Percentiles rank a stretch among this genome's conserved stretches.
phyloP scores from a whole-genome alignment of 2,888 invertebrate genomes.

The Oligia fasciuncula region DNA sequence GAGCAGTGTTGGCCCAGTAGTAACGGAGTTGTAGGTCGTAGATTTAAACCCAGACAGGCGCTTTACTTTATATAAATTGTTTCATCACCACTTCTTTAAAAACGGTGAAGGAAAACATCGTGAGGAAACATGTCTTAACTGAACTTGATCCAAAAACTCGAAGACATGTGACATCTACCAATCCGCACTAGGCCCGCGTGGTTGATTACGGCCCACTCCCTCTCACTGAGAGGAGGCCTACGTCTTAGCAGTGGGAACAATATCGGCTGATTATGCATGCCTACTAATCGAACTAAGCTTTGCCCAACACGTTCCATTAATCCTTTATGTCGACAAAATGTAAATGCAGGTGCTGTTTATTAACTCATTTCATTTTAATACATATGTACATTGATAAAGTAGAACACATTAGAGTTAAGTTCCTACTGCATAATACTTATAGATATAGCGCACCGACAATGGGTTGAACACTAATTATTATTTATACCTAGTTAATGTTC shows the following conservation, averaged over 20 bases:
- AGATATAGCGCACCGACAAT: background rate
- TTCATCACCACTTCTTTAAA: background rate
- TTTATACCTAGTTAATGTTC: background rate
- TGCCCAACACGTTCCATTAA: background rate
- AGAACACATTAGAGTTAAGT: background rate
- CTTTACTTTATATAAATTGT: no score
- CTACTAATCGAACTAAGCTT: background rate
- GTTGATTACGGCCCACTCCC: no score
- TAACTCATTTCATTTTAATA: background rate
- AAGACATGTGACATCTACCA: background rate
- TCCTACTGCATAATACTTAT: background rate
- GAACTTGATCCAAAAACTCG: background rate
- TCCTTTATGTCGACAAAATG: background rate
- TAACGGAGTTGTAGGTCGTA: no score
- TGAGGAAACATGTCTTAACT: background rate
- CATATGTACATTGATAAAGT: background rate
- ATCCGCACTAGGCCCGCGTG: no score
- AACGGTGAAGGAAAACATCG: background rate
- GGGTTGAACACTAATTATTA: background rate
- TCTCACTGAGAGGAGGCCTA: no score
- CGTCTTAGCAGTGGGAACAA: no score
- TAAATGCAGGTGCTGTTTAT: background rate
- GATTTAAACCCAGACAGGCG: no score
- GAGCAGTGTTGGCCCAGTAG: no score
- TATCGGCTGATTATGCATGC: no score